Evolutionary conservation across 2,888 invertebrate genomes (phyloP).

Genomic region (Ennomos erosarius): DNA sequence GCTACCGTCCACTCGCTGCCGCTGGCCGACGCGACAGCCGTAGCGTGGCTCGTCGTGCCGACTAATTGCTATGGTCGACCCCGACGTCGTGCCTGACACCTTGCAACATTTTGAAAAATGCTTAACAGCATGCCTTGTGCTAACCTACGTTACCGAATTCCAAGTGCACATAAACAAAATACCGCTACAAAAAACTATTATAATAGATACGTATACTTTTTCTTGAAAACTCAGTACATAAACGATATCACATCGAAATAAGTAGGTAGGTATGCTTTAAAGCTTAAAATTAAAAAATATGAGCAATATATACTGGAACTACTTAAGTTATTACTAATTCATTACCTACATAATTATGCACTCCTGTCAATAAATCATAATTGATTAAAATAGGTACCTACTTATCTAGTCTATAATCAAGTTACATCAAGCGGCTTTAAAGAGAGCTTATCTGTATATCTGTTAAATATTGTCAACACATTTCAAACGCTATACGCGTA

Average conservation of each 20-base stretch:
- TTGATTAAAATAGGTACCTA: slow-evolving; percentile 46
- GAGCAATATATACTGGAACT: background rate
- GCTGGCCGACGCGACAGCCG: slow-evolving; percentile 36
- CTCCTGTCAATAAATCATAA: slow-evolving; percentile 69
- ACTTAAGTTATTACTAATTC: slow-evolving; percentile 1
- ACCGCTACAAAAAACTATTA: background rate
- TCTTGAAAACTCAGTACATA: background rate
- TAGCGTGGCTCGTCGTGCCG: slow-evolving; percentile 43
- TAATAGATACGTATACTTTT: no score
- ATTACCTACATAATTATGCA: slow-evolving; percentile 35
- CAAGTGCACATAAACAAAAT: slow-evolving; percentile 12
- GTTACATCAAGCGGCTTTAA: slow-evolving; percentile 77
- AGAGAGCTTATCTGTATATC: slow-evolving; percentile 76
- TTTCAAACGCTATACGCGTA: slow-evolving; percentile 63
- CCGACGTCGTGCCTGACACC: slow-evolving; percentile 50
- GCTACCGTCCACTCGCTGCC: slow-evolving; percentile 68
- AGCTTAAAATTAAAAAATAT: background rate
- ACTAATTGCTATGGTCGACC: slow-evolving; percentile 69
- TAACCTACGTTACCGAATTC: slow-evolving; percentile 29
- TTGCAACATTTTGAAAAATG: slow-evolving; percentile 54
- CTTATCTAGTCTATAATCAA: slow-evolving; percentile 63
- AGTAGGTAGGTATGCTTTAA: background rate
- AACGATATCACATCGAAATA: background rate
- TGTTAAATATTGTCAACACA: slow-evolving; percentile 77
- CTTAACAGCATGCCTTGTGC: slow-evolving; percentile 26